Evolutionary conservation across 2,797 vertebrate genomes (phyloP).

Genomic region (Lindbergichthys nudifrons): DNA sequence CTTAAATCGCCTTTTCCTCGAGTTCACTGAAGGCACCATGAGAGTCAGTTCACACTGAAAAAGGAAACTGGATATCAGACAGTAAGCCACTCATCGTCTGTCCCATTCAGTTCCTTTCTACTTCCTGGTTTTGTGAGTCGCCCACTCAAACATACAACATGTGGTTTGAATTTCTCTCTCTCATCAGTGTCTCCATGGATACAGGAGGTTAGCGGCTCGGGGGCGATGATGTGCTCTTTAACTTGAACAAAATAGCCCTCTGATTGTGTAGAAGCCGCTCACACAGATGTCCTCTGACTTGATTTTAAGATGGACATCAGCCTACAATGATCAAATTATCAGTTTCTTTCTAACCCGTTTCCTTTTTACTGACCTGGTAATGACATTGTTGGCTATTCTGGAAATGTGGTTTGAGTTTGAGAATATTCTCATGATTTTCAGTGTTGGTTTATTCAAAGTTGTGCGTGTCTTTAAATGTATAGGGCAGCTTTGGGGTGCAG

Average conservation of each 20-base stretch:
- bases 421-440: conserved; percentile 10
- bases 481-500: not conserved
- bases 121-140: conserved; percentile 28
- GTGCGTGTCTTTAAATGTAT: conserved; percentile 26
- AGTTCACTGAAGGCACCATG: conserved; percentile 7
- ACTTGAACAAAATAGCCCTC: conserved; percentile 11
- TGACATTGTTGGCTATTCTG: not conserved
- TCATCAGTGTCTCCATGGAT: conserved; percentile 33
- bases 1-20: conserved; percentile 41
- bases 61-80: conserved; percentile 24
- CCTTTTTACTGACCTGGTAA: not conserved
- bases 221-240: conserved; percentile 4
- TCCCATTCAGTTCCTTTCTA: conserved; percentile 18
- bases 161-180: conserved; percentile 47
- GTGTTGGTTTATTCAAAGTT: conserved; percentile 14
- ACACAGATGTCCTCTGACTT: not conserved
- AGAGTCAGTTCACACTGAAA: conserved; percentile 5
- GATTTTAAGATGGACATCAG: conserved; percentile 4
- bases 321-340: conserved; percentile 17
- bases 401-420: not conserved
- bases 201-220: conserved; percentile 12
- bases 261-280: conserved; percentile 11
- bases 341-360: not conserved
- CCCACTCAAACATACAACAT: not conserved
- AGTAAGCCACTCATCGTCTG: not conserved